phyloP scores from a whole-genome alignment of 1,140 invertebrate species.

The Neodiprion virginianus region DNA sequence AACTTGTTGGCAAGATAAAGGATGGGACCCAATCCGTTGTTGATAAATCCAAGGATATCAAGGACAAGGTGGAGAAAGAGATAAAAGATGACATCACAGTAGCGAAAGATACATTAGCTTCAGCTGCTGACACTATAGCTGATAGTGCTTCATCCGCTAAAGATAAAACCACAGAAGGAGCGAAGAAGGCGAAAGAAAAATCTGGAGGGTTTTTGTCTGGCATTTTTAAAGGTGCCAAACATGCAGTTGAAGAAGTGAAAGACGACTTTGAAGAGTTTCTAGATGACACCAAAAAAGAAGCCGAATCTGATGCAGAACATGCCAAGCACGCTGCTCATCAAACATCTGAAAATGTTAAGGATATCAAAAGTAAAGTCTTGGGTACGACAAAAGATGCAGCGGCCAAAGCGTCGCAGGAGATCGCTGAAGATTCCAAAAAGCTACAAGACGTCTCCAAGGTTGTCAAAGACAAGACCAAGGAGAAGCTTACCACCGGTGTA shows the following conservation, averaged over 20 bases:
- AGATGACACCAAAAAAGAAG: conserved; percentile 23
- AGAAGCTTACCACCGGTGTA: neutral
- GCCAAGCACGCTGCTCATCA: neutral
- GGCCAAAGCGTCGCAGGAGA: neutral
- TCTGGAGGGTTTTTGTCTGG: conserved; percentile 25
- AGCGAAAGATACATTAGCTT: conserved; percentile 18
- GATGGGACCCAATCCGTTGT: neutral
- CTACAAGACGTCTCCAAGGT: conserved; percentile 20
- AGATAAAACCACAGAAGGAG: conserved; percentile 32
- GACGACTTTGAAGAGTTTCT: conserved; percentile 10
- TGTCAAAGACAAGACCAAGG: conserved; percentile 6
- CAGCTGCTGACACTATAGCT: neutral
- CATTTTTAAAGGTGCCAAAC: conserved; percentile 26
- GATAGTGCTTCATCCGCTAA: conserved; percentile 34
- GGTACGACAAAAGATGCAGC: neutral
- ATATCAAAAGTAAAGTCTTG: neutral
- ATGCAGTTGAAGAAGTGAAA: conserved; percentile 7
- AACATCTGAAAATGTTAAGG: neutral
- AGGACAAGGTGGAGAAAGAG: conserved; percentile 18
- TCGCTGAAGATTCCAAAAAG: conserved; percentile 21
- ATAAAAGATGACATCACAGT: conserved; percentile 15
- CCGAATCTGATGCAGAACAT: conserved; percentile 6
- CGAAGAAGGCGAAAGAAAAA: conserved; percentile 28
- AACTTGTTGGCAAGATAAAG: neutral
- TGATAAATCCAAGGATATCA: neutral